Evolutionary conservation across 2,113 vertebrate genomes (phyloP).

Genomic region (Mesembrinibis cayennensis): DNA sequence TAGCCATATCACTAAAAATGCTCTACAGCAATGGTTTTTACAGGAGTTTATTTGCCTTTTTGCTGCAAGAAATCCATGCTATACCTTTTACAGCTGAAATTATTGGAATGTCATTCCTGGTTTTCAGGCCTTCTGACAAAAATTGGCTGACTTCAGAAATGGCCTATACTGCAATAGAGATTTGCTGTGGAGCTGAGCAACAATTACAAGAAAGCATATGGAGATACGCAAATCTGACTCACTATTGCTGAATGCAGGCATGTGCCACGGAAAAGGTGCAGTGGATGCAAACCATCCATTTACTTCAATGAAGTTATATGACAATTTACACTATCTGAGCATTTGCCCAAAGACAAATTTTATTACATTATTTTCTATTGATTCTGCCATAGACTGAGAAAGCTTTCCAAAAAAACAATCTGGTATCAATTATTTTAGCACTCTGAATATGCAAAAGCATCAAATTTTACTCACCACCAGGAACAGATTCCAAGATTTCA

Average conservation of each 20-base stretch:
- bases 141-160: not conserved
- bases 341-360: not conserved
- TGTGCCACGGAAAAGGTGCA: not conserved
- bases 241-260: not conserved
- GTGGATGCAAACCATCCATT: not conserved
- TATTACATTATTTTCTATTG: not conserved
- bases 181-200: not conserved
- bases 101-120: not conserved
- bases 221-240: not conserved
- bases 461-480: conserved; percentile 69
- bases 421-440: not conserved
- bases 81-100: not conserved
- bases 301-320: not conserved
- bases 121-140: not conserved
- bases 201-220: not conserved
- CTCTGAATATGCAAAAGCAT: not conserved
- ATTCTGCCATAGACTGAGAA: not conserved
- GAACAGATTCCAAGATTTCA: not conserved
- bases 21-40: not conserved
- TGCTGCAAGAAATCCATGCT: not conserved
- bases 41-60: not conserved
- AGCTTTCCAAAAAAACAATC: not conserved
- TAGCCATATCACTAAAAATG: not conserved
- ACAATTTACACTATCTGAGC: not conserved
- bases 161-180: not conserved